Base-by-base conservation (phyloP, 2,797 vertebrate species). In the Enteromius afrohamiltoni region DNA sequence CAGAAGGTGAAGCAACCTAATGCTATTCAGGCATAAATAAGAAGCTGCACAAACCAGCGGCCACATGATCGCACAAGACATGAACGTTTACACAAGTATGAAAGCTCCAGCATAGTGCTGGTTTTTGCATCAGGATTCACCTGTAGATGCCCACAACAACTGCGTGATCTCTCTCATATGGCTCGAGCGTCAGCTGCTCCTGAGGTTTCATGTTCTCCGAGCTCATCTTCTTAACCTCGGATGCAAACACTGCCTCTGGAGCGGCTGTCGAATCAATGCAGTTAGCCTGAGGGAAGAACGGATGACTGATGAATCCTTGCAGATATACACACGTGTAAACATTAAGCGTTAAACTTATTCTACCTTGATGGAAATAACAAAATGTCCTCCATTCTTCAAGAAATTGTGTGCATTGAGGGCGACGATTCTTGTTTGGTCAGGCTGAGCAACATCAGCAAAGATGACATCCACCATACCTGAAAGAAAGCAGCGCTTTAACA, bases 391-490 rank as follows among this genome's bases (percentile, higher is more conserved):
- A 0, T 97, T 97, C 88, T 96, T 97, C 71, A 98, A 92, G 89
- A 98, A 98, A 86, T 97, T 96, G 87, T 98, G 97, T 10, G 97
- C 97, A 23, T 98, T 98, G 53, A 98, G 90, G 51, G 97, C 97
- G 0, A 98, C 97, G 2, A 98, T 98, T 85, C 97, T 95, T 0
- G 96, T 97, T 92, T 98, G 97, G 92, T 98, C 97, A 1, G 97
- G 97, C 89, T 98, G 97, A 26, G 97, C 97, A 17, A 98, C 97
- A 0, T 98, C 97, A 0, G 97, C 97, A 76, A 98, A 98, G 77
- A 98, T 96, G 5, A 98, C 97, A n/a, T 98, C 97, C 78, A 98
- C 97, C 97, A 98, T 98, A 0, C 97, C 97, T 98, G 84, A 8
- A 80, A 77, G 31, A 65, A 23, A 42, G 47, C 17, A 55, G 34